A percentile compares a stretch with the other conserved stretches of the same genome.
phyloP scores from a whole-genome alignment of 2,113 vertebrate species.

The Larimichthys polyactis region DNA sequence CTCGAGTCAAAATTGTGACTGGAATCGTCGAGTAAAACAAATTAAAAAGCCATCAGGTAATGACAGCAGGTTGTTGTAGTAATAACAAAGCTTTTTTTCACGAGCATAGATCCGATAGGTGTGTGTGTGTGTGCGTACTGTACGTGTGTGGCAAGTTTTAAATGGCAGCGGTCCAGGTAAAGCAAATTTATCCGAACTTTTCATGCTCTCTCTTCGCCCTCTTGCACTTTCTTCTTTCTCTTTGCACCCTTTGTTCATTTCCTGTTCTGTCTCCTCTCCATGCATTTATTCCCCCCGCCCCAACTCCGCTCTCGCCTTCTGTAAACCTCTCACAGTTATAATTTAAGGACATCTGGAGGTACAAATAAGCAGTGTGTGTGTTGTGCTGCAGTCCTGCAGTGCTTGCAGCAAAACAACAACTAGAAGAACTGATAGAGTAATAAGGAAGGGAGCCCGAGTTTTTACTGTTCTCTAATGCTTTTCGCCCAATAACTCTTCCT shows the following conservation, averaged over 20 bases:
- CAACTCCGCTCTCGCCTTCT: conserved; percentile 8
- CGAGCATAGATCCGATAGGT: neutral
- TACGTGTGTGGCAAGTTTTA: conserved; percentile 9
- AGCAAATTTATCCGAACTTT: conserved; percentile 16
- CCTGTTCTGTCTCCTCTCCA: neutral
- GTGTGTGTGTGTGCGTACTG: conserved; percentile 29
- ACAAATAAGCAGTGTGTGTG: conserved; percentile 51
- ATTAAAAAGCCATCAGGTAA: conserved; percentile 68
- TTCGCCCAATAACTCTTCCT: conserved; percentile 11
- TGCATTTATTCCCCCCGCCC: neutral
- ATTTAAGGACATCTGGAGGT: conserved; percentile 64
- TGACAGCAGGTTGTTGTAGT: conserved; percentile 43
- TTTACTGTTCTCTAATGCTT: conserved; percentile 12
- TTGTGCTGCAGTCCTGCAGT: conserved; percentile 34
- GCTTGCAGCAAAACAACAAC: conserved; percentile 57
- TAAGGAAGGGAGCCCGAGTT: conserved; percentile 38
- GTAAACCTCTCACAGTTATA: conserved; percentile 36
- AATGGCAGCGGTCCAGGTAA: conserved; percentile 17
- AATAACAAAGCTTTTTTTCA: conserved; percentile 60
- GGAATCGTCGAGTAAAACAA: conserved; percentile 52
- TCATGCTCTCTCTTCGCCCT: no score
- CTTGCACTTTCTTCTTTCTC: neutral
- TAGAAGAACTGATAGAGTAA: conserved; percentile 35
- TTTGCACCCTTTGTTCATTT: conserved; percentile 16
- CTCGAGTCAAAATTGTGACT: conserved; percentile 52